Conservation (phyloP, 1,140 invertebrate genomes). For the Scaptomyza graminum region DNA sequence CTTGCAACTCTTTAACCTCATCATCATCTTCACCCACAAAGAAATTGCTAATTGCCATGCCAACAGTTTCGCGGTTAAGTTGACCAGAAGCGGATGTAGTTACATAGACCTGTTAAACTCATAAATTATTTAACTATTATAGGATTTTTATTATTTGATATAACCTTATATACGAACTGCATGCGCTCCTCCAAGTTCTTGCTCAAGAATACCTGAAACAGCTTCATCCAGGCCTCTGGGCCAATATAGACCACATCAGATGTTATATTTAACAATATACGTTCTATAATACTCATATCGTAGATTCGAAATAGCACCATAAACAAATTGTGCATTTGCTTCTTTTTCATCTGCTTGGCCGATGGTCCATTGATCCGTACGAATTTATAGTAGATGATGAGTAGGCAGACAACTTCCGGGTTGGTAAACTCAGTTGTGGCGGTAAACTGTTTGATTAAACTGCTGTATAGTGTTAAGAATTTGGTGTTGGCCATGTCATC, state of each 20-base stretch:
- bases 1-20: slow-evolving; percentile 69
- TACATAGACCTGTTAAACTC: slow-evolving; percentile 60
- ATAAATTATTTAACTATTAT: neutral
- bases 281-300: slow-evolving; percentile 71
- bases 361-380: slow-evolving; percentile 60
- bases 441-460: slow-evolving; percentile 51
- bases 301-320: slow-evolving; percentile 65
- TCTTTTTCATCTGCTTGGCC: slow-evolving; percentile 67
- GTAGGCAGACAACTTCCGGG: slow-evolving; percentile 62
- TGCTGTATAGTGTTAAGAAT: slow-evolving; percentile 60
- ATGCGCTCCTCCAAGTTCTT: slow-evolving; percentile 58
- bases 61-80: slow-evolving; percentile 70
- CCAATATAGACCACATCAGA: slow-evolving; percentile 59
- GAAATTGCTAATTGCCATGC: slow-evolving; percentile 68
- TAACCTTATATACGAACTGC: slow-evolving; percentile 64
- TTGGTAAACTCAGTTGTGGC: slow-evolving; percentile 51
- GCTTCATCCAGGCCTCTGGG: slow-evolving; percentile 67
- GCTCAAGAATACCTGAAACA: slow-evolving; percentile 69
- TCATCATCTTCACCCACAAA: slow-evolving; percentile 75
- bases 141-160: neutral
- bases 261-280: slow-evolving; percentile 70
- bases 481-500: slow-evolving; percentile 79
- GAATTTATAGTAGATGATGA: slow-evolving; percentile 80
- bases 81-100: slow-evolving; percentile 33
- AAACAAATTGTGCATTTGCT: slow-evolving; percentile 73